Conservation (phyloP, 2,113 vertebrate genomes). For the Tylochromis polylepis region DNA sequence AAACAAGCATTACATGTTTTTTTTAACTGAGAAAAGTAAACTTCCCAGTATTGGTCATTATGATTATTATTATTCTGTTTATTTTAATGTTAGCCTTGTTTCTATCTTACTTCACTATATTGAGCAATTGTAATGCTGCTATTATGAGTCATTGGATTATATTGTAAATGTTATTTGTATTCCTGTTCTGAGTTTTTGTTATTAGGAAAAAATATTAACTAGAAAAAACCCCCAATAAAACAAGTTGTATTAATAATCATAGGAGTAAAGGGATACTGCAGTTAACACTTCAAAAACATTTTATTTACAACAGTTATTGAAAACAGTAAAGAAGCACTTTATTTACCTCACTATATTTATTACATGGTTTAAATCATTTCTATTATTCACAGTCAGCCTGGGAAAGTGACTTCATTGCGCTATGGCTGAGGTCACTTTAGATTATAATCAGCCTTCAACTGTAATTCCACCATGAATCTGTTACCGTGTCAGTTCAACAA, state of each 20-base stretch:
- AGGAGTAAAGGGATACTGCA: background rate
- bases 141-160: background rate
- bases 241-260: background rate
- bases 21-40: background rate
- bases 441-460: background rate
- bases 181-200: background rate
- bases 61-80: background rate
- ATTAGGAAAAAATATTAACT: background rate
- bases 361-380: background rate
- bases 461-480: background rate
- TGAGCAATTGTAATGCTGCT: background rate
- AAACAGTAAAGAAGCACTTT: background rate
- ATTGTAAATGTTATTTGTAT: background rate
- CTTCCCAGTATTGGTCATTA: background rate
- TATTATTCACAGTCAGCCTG: background rate
- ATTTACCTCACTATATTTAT: background rate
- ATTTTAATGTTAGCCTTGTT: background rate
- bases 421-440: background rate
- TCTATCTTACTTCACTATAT: background rate
- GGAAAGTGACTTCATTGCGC: background rate
- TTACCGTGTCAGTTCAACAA: background rate
- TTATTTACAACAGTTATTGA: constrained; percentile 16
- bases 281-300: background rate
- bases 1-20: background rate
- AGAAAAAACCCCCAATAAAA: background rate